phyloP scores from a whole-genome alignment of 2,797 vertebrate species.

The Sebastes vulpes region DNA sequence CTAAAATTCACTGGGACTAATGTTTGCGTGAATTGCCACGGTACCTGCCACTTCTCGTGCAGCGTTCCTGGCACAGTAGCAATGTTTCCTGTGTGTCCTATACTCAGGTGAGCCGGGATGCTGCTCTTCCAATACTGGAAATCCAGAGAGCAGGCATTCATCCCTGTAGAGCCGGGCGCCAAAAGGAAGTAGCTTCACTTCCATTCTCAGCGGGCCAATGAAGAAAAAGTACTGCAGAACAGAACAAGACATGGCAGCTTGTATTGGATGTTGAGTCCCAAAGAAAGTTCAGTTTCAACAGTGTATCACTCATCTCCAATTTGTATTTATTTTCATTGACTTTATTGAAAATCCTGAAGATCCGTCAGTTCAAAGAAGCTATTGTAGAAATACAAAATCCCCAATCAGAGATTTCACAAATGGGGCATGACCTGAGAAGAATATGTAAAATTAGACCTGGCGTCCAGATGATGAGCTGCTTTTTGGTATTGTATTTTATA shows the following conservation, averaged over 20 bases:
- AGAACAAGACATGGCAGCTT: slow-evolving; percentile 56
- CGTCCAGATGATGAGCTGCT: background rate
- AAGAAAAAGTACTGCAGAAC: slow-evolving; percentile 47
- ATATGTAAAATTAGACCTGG: slow-evolving; percentile 9
- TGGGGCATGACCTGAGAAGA: background rate
- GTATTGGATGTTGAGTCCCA: slow-evolving; percentile 10
- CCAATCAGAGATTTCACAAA: slow-evolving; percentile 23
- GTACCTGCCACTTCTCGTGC: slow-evolving; percentile 41
- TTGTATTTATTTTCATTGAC: background rate
- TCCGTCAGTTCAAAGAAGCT: background rate
- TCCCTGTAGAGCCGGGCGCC: slow-evolving; percentile 12
- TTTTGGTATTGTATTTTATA: slow-evolving; percentile 2
- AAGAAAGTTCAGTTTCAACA: slow-evolving; percentile 28
- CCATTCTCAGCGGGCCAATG: slow-evolving; percentile 40
- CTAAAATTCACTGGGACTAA: slow-evolving; percentile 42
- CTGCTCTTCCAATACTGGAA: slow-evolving; percentile 43
- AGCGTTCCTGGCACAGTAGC: slow-evolving; percentile 47
- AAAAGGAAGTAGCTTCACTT: slow-evolving; percentile 60
- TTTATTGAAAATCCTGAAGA: background rate
- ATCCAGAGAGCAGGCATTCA: slow-evolving; percentile 42
- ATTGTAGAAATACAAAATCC: slow-evolving; percentile 8
- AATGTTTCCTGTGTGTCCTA: slow-evolving; percentile 31
- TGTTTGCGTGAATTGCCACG: slow-evolving; percentile 37
- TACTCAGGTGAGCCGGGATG: slow-evolving; percentile 52
- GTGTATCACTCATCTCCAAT: slow-evolving; percentile 7